A percentile compares a stretch with the other conserved stretches of the same genome.
These are phyloP conservation scores for Echiichthys vipera DNA, from an alignment of 2,797 vertebrate genomes.

Conservation along the genomic window DNA sequence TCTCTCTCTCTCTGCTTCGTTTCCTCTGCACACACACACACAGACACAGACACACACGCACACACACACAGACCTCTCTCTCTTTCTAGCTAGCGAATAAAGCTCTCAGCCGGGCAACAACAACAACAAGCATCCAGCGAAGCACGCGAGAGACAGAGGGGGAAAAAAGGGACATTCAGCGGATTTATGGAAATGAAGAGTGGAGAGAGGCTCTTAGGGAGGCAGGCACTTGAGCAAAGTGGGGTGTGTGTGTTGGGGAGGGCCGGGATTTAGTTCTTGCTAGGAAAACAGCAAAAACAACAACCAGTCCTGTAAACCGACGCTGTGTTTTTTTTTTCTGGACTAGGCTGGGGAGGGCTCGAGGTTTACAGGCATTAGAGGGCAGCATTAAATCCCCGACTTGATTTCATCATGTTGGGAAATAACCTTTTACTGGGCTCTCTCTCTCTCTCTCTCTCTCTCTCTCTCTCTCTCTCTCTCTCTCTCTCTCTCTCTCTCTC, in stretches of 20 bases:
- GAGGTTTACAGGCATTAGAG: constrained; percentile 69
- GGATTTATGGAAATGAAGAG: constrained; percentile 84
- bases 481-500: constrained; percentile 53
- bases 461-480: constrained; percentile 54
- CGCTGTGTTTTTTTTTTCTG: constrained; percentile 61
- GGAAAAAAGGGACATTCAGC: constrained; percentile 66
- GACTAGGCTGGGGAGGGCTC: constrained; percentile 34
- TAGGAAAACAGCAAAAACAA: constrained; percentile 56
- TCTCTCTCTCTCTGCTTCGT: constrained; percentile 57
- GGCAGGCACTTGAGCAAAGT: constrained; percentile 76
- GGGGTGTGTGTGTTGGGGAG: constrained; percentile 43
- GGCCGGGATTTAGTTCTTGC: constrained; percentile 51
- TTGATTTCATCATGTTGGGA: constrained; percentile 75
- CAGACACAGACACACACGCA: constrained; percentile 31
- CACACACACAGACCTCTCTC: constrained; percentile 47
- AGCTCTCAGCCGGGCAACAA: constrained; percentile 81
- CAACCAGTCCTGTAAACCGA: constrained; percentile 60
- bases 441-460: constrained; percentile 29
- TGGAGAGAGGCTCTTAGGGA: constrained; percentile 72
- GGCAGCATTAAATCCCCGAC: constrained; percentile 67
- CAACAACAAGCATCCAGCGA: constrained; percentile 64
- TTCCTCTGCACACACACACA: constrained; percentile 31
- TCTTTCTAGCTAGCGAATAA: constrained; percentile 67
- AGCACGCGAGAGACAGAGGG: constrained; percentile 46
- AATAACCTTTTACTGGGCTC: constrained; percentile 66